Evolutionary conservation across 2,888 invertebrate genomes (phyloP).

Genomic region (Agriopis aurantiaria): DNA sequence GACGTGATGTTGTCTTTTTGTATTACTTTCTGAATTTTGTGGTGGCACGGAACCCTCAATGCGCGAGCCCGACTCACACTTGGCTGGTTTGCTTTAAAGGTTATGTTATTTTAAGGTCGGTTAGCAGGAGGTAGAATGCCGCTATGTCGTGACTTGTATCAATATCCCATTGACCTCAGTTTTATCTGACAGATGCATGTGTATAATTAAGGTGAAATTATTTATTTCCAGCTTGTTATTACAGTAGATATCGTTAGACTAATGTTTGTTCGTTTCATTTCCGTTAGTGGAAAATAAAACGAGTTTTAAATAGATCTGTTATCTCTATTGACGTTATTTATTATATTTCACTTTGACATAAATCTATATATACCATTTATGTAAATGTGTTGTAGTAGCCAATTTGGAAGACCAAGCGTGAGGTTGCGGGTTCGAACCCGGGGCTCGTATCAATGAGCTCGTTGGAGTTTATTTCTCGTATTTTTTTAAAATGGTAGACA

Average conservation of each 20-base stretch:
- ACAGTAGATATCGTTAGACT: slow-evolving; percentile 7
- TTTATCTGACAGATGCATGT: slow-evolving; percentile 1
- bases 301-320: slow-evolving; percentile 5
- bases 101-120: no score
- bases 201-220: not conserved
- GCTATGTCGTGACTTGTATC: not conserved
- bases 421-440: no score
- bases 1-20: no score
- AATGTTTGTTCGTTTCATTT: slow-evolving; percentile 17
- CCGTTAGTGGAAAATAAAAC: slow-evolving; percentile 15
- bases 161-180: slow-evolving; percentile 4
- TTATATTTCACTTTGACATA: not conserved
- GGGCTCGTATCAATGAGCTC: no score
- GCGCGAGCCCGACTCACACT: no score
- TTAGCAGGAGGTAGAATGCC: not conserved
- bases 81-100: no score
- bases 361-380: not conserved
- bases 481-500: no score
- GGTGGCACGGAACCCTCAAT: no score
- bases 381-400: not conserved
- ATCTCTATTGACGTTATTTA: not conserved
- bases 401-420: no score
- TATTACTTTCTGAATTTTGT: no score
- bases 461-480: no score
- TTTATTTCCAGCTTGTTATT: slow-evolving; percentile 14